A percentile compares a stretch with the other conserved stretches of the same genome.
phyloP scores from a whole-genome alignment of 35 echinoderm and acorn worm genomes.

The Apostichopus parvimensis region DNA sequence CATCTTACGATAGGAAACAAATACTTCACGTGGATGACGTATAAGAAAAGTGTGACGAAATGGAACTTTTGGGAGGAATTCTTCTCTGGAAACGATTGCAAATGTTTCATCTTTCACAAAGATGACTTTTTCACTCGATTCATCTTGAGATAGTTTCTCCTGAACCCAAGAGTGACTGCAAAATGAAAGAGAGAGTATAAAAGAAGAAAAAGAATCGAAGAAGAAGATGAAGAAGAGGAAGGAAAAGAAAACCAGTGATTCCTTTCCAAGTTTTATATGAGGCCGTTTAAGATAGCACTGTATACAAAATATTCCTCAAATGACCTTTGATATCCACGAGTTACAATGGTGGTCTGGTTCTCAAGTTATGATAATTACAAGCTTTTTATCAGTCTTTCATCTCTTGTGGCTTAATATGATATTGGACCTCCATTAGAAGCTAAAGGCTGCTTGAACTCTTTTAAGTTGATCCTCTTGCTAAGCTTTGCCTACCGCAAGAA shows the following conservation, averaged over 20 bases:
- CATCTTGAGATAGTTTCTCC: neutral
- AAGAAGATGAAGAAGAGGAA: neutral
- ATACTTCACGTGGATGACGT: neutral
- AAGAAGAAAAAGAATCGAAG: neutral
- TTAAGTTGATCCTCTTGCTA: neutral
- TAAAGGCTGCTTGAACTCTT: neutral
- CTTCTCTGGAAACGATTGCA: neutral
- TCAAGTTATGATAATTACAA: neutral
- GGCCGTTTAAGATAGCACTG: neutral
- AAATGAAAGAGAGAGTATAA: neutral
- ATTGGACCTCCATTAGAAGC: neutral
- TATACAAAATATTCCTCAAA: neutral
- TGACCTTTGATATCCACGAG: neutral
- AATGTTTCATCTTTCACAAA: neutral
- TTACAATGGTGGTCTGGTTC: neutral
- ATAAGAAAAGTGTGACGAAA: constrained; percentile 2
- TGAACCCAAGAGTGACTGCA: neutral
- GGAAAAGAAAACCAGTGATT: neutral
- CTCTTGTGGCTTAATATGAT: neutral
- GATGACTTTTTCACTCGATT: neutral
- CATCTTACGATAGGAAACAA: neutral
- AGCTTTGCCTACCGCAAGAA: neutral
- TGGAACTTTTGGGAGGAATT: constrained; percentile 5
- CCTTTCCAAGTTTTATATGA: neutral
- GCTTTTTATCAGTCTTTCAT: neutral